Conservation (phyloP, 2,888 invertebrate genomes). For the Drosophila neotestacea region DNA sequence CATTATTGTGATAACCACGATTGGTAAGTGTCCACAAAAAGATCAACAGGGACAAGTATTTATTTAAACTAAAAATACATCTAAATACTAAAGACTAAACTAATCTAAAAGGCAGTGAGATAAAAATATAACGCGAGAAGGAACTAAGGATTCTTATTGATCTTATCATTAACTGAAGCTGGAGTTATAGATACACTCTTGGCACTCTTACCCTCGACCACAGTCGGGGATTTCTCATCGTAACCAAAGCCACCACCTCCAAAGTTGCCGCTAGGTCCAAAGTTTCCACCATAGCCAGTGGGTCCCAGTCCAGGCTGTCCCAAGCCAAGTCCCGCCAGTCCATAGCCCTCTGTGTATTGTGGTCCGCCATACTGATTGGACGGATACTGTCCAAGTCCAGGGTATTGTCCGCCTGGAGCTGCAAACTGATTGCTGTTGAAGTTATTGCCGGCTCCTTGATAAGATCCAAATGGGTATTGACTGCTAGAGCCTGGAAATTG, state of each 20-base stretch:
- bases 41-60: conserved; percentile 31
- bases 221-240: conserved; percentile 63
- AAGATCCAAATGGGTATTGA: conserved; percentile 47
- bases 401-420: conserved; percentile 34
- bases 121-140: not conserved
- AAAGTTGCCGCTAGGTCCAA: conserved; percentile 29
- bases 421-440: conserved; percentile 45
- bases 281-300: conserved; percentile 47
- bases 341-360: conserved; percentile 80
- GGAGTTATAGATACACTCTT: conserved; percentile 46
- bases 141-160: conserved; percentile 63
- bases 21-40: conserved; percentile 88
- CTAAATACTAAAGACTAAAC: conserved; percentile 48
- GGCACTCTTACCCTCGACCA: conserved; percentile 74
- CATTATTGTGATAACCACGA: conserved; percentile 98
- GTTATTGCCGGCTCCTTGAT: conserved; percentile 44
- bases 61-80: conserved; percentile 35
- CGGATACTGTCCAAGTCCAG: conserved; percentile 61
- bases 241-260: conserved; percentile 54
- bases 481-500: conserved; percentile 34
- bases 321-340: conserved; percentile 51
- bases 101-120: not conserved
- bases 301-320: conserved; percentile 50
- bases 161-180: conserved; percentile 68
- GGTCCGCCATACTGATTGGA: conserved; percentile 51